Percentiles rank a stretch among this genome's conserved stretches.
Conservation (phyloP, 2,888 invertebrate genomes). For the Sicus ferrugineus region DNA sequence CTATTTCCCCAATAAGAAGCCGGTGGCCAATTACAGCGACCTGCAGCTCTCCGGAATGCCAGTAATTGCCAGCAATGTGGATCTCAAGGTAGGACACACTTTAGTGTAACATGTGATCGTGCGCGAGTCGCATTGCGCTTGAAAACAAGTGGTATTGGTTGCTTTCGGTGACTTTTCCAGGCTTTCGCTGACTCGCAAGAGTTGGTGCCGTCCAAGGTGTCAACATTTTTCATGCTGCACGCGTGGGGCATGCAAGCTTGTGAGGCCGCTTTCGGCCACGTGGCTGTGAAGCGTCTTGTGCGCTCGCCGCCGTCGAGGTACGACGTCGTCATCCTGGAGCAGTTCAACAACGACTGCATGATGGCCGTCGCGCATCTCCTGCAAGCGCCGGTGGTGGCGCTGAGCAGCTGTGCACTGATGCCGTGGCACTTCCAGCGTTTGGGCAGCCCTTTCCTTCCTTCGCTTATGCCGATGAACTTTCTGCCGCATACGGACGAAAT, state of each 20-base stretch:
- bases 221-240: constrained; percentile 59
- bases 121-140: no score
- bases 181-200: no score
- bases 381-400: constrained; percentile 69
- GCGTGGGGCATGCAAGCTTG: constrained; percentile 60
- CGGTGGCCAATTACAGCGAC: constrained; percentile 59
- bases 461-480: constrained; percentile 68
- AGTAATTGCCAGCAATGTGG: constrained; percentile 54
- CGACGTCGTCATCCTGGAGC: constrained; percentile 75
- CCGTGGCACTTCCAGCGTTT: constrained; percentile 70
- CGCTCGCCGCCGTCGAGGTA: constrained; percentile 67
- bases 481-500: constrained; percentile 65
- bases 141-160: no score
- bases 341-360: constrained; percentile 77
- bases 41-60: constrained; percentile 51
- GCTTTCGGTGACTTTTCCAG: no score
- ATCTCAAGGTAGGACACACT: constrained; percentile 61
- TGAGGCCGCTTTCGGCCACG: constrained; percentile 56
- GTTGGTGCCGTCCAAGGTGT: constrained; percentile 29
- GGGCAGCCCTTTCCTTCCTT: constrained; percentile 69
- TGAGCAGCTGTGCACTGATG: constrained; percentile 68
- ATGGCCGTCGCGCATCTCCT: constrained; percentile 72
- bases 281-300: constrained; percentile 60
- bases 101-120: no score
- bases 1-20: constrained; percentile 64